Base-by-base conservation (phyloP, 2,888 invertebrate genomes). In the Hybos culiciformis region DNA sequence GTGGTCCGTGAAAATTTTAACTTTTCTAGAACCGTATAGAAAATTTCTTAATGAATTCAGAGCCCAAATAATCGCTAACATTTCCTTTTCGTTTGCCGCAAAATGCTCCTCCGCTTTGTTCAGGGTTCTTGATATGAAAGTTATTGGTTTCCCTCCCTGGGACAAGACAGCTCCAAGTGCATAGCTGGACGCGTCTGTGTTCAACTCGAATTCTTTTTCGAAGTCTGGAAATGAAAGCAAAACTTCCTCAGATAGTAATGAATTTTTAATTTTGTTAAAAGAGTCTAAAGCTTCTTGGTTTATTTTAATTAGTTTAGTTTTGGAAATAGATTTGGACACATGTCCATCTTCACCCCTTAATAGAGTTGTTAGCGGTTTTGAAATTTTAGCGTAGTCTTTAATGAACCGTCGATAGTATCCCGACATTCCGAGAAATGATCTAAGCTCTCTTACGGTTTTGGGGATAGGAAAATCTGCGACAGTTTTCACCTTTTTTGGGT, bases 391-490 rank as follows among this genome's bases (percentile, higher is more conserved):
- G 24, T 51, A 50, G 17, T 51, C 48, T 0, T 31, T 29, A 26
- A 54, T 46, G 33, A 54, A 54, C 18, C 46, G 39, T 4, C 50
- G 37, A 38, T 51, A 52, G 32, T 51, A 52, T 5, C 51, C 50
- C 12, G 51, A 29, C 15, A 50, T 20, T 11, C 50, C 49, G 23
- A 50, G 38, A 41, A 51, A 51, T 3, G 43, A 29, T 15, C 46
- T 31, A 15, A 53, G 41, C 15, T 52, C 44, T 33, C 46, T 51
- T 4, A 41, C 14, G 3, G 42, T 52, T 40, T 41, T 46, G 14
- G 51, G 50, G 11, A 46, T 12, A 12, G 50, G 49, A 18, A 49
- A 50, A 15, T 50, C 46, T 24, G 39, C 20, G 6, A 53, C 49
- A 9, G 50, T 46, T 26, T 47, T 20, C 8, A 53, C 48, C 46